Evolutionary conservation across 2,888 invertebrate species (phyloP).

Genomic region (Asteroscopus sphinx): DNA sequence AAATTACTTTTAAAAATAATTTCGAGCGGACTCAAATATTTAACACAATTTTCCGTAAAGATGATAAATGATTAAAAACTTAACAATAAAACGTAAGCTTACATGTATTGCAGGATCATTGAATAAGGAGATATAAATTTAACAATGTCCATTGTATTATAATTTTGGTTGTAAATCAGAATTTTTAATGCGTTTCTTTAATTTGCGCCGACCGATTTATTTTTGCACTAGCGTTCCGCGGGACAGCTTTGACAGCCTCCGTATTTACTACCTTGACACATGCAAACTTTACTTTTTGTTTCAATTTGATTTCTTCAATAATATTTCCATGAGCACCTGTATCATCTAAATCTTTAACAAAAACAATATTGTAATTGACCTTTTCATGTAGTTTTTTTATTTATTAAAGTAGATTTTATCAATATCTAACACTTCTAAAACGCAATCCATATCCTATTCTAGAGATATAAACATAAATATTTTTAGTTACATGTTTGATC

Average conservation of each 20-base stretch:
- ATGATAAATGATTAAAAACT: constrained; percentile 62
- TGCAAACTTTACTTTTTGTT: constrained; percentile 52
- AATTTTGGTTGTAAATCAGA: constrained; percentile 81
- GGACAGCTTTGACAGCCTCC: constrained; percentile 64
- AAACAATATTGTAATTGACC: constrained; percentile 29
- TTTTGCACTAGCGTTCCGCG: constrained; percentile 67
- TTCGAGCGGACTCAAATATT: constrained; percentile 53
- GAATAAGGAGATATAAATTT: constrained; percentile 74
- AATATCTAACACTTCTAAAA: constrained; percentile 26
- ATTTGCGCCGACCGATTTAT: constrained; percentile 76
- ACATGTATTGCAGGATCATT: constrained; percentile 69
- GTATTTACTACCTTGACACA: constrained; percentile 68
- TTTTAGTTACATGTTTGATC: constrained; percentile 26
- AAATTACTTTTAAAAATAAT: constrained; percentile 54
- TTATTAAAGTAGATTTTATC: constrained; percentile 39
- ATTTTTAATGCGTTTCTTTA: constrained; percentile 76
- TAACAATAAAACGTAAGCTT: constrained; percentile 67
- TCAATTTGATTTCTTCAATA: constrained; percentile 33
- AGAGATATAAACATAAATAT: constrained; percentile 14
- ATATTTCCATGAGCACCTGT: constrained; percentile 13
- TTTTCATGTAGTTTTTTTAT: constrained; percentile 31
- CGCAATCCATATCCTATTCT: constrained; percentile 7
- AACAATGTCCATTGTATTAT: constrained; percentile 80
- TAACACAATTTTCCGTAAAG: constrained; percentile 55
- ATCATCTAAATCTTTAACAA: constrained; percentile 21